Base-by-base conservation (phyloP, 2,888 invertebrate species). In the Brassicogethes aeneus region DNA sequence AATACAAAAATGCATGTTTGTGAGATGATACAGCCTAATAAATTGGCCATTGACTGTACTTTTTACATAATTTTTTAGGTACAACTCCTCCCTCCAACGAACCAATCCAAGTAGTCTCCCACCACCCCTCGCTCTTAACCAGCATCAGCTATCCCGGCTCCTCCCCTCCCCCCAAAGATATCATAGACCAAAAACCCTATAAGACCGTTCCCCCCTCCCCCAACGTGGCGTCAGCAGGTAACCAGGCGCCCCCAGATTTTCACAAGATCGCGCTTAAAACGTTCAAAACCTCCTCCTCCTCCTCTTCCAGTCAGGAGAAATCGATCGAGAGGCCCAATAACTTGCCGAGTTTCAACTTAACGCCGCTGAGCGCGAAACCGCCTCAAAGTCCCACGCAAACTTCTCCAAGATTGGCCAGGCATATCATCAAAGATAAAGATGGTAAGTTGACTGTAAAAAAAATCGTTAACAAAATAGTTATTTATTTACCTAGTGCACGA, bases 61-160 rank as follows among this genome's bases (percentile, higher is more conserved):
- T n/a, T n/a, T n/a, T n/a, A n/a, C n/a, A n/a, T n/a, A n/a, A n/a
- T n/a, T 34, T 52, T 55, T 34, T 42, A 64, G 66, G 73, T 34
- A 81, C 80, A 7, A 85, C 85, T 15, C 86, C 86, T 16, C 84
- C 82, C 3, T 70, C 71, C 8, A 69, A 67, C 23, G 71, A 73
- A 34, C 34, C 38, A 39, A 7, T 39, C 23, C 15, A 7, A 12
- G 44, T 59, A 8, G 56, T 44, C 8, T 16, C 64, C 8, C 66
- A 67, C 41, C 71, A 73, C 56, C 71, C 71, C 1, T 54, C 64
- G 1, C 59, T 70, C n/a, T 51, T 73, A 16, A 65, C 69, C 37
- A 72, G 71, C 35, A 70, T 73, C 50, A 71, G 70, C 47, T 74
- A 70, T 55, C 71, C 73, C 1, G 73, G 71, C 15, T 64, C 72